phyloP scores from a whole-genome alignment of 2,797 vertebrate species.

The Acanthopagrus latus region DNA sequence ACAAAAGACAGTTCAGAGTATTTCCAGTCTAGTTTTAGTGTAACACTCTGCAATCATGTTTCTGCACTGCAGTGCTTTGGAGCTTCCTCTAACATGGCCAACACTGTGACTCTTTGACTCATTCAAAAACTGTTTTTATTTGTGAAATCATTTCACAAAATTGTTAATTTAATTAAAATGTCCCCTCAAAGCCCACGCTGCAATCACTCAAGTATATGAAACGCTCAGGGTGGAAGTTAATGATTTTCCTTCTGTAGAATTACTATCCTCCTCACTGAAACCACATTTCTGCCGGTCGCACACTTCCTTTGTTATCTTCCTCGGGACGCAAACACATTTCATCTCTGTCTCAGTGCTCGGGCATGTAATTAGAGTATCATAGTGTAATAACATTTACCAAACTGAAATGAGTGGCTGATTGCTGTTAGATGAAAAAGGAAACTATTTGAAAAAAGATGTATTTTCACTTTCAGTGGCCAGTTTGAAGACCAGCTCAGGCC shows the following conservation, averaged over 20 bases:
- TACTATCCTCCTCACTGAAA: constrained; percentile 44
- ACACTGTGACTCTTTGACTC: not conserved
- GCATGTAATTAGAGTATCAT: constrained; percentile 62
- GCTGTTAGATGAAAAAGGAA: constrained; percentile 27
- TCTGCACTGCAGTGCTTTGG: constrained; percentile 7
- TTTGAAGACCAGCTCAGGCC: constrained; percentile 37
- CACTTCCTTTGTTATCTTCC: constrained; percentile 59
- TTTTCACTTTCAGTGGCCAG: constrained; percentile 26
- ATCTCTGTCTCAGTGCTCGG: constrained; percentile 50
- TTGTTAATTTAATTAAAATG: constrained; percentile 58
- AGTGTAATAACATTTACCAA: constrained; percentile 33
- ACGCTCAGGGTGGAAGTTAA: constrained; percentile 44
- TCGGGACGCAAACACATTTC: constrained; percentile 41
- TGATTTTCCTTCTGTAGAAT: constrained; percentile 50
- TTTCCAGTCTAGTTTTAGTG: constrained; percentile 22
- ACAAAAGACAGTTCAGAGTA: not conserved
- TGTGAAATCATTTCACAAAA: constrained; percentile 39
- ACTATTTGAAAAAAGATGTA: not conserved
- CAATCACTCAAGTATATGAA: constrained; percentile 45
- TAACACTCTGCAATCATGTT: constrained; percentile 21
- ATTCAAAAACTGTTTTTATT: constrained; percentile 36
- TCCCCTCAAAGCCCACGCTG: not conserved
- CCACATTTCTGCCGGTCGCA: constrained; percentile 47
- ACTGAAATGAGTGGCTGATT: constrained; percentile 46
- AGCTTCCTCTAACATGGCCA: not conserved